Base-by-base conservation (phyloP, 2,113 vertebrate species). In the Nesospiza acunhae region DNA sequence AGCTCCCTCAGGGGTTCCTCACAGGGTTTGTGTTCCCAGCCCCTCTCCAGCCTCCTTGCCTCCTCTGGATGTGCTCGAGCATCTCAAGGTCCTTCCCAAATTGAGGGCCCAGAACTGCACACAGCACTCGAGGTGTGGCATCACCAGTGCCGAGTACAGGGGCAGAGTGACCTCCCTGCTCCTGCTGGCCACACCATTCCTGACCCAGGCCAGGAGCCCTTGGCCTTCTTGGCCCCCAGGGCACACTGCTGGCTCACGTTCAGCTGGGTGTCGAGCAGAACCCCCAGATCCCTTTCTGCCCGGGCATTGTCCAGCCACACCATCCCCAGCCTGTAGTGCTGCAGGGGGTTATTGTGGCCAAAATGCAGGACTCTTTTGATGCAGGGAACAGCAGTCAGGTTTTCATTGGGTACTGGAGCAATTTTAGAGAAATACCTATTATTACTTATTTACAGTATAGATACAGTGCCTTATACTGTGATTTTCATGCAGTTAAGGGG, bases 291-390 rank as follows among this genome's bases (percentile, higher is more conserved):
- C 26, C 11, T 39, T 28, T 39, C 8, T 28, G 11, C 17, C 17
- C 19, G 59, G 17, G 59, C 35, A 39, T 26, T 62, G 17, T 28
- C 59, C 59, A 62, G 17, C 37, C 59, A 20, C 26, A 5, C 59
- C 1, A 1, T 19, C 59, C 59, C 37, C 37, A 62, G 26, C 59
- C 37, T 9, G 9, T 3, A 9, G 3, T 6, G 3, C 6, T 39
- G 26, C 35, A 28, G 59, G 35, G 35, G 17, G 11, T 39, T 62
- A 27, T 39, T 39, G 59, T 62, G 42, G 28, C 24, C n/a, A n/a
- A n/a, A n/a, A n/a, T n/a, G n/a, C n/a, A n/a, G n/a, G n/a, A n/a
- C 20, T 81, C 13, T 44, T 53, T 26, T 70, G 59, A 30, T 89
- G 33, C 13, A 60, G 52, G 33, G 52, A 78, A 10, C 28, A 27